Evolutionary conservation across 2,797 vertebrate species (phyloP), one percentile per base, ranked within the genome.

Genomic region (Onychomys leucogaster): DNA sequence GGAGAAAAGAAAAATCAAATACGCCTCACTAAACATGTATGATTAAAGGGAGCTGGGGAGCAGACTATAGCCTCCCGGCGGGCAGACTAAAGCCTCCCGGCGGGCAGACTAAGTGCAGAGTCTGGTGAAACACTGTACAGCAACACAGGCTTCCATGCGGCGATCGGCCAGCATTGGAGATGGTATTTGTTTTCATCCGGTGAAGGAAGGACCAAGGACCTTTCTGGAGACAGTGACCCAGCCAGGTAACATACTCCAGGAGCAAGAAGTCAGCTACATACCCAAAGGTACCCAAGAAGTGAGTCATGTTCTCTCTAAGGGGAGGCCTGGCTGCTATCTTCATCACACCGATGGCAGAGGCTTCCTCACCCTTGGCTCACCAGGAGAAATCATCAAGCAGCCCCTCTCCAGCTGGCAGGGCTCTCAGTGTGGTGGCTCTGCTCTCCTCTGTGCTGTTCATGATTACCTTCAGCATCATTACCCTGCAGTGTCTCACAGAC

Each of bases 1-100:
- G 43, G 14, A 96, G 55, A 90, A 93, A 92, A 95, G 23, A 89
- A 95, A 94, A 95, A 83, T 77, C 29, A 93, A 85, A 92, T 77
- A n/a, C n/a, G 88, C 10, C 21, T 94, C 23, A 13, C n/a, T 90
- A 78, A 85, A 83, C 13, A 77, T 4, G 59, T 81, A 87, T 61
- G 77, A 84, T 82, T 90, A 37, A 55, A 37, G 84, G 17, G 11
- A 29, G 34, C 13, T 52, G 14, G 65, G 23, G 46, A n/a, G 21
- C 65, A 87, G 46, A 87, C 21, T 16, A n/a, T 8, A 27, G 41
- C 34, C n/a, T 83, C 88, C 37, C n/a, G 1, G 6, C 7, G 2
- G 90, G 59, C 59, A 25, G 82, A 49, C 82, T 12, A 19, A 14
- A 27, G 41, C 34, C n/a, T 83, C 88, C 37, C n/a, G 1, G 6